These are phyloP conservation scores for Ochotona curzoniae DNA, from an alignment of 2,113 vertebrate species.

Conservation along the genomic window DNA sequence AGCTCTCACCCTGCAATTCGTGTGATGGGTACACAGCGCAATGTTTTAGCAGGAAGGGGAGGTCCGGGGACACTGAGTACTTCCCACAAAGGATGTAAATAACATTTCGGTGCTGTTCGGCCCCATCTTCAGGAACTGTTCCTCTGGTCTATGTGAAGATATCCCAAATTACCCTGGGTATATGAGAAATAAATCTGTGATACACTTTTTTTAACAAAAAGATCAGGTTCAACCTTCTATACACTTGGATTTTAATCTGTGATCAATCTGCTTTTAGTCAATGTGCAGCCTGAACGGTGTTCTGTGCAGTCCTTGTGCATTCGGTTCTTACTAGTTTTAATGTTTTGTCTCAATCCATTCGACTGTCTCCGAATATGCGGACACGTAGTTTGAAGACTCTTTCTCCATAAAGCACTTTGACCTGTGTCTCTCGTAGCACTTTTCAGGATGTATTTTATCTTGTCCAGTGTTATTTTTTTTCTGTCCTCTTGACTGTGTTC, in stretches of 20 bases:
- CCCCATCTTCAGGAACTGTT: too few species aligned
- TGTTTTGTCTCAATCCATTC: not conserved
- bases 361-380: not conserved
- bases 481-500: not conserved
- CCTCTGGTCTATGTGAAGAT: not conserved
- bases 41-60: too few species aligned
- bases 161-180: not conserved
- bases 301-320: not conserved
- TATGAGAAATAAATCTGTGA: not conserved
- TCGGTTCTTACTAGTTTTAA: not conserved
- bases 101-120: too few species aligned
- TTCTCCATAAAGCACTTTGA: not conserved
- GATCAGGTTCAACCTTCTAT: not conserved
- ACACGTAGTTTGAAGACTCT: not conserved
- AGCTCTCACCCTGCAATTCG: too few species aligned
- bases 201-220: slow-evolving; percentile 23
- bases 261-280: not conserved
- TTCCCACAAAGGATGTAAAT: too few species aligned
- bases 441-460: not conserved
- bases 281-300: not conserved
- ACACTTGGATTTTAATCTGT: slow-evolving; percentile 7
- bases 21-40: too few species aligned
- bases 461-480: not conserved
- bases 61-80: too few species aligned
- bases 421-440: not conserved